phyloP scores from a whole-genome alignment of 2,888 invertebrate genomes.

The Neoascia interrupta region DNA sequence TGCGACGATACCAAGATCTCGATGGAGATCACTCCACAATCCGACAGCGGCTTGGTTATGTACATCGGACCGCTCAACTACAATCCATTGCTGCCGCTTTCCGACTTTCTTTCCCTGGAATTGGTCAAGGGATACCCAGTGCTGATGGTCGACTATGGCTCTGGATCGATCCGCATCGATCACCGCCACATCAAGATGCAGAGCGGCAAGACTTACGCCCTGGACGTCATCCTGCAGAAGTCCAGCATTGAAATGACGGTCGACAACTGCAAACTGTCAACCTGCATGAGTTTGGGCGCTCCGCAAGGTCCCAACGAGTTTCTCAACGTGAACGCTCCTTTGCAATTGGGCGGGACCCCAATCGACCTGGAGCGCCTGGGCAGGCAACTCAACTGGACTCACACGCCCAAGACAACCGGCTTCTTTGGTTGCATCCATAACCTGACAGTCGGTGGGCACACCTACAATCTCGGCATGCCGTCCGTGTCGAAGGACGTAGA shows the following conservation, averaged over 20 bases:
- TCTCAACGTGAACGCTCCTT: conserved; percentile 90
- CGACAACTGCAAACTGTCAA: conserved; percentile 86
- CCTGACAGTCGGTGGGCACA: conserved; percentile 91
- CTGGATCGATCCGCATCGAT: conserved; percentile 87
- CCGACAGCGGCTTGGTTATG: conserved; percentile 90
- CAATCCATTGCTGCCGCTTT: conserved; percentile 84
- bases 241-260: conserved; percentile 88
- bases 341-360: conserved; percentile 91
- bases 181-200: conserved; percentile 86
- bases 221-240: conserved; percentile 87
- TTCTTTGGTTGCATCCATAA: conserved; percentile 96
- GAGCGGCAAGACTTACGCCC: conserved; percentile 92
- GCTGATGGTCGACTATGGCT: conserved; percentile 92
- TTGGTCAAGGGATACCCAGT: conserved; percentile 90
- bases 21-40: conserved; percentile 88
- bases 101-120: conserved; percentile 95
- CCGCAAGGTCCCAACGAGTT: conserved; percentile 87
- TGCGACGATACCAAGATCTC: conserved; percentile 92
- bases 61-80: conserved; percentile 91
- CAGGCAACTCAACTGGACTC: conserved; percentile 84
- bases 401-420: conserved; percentile 85
- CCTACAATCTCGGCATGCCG: conserved; percentile 93
- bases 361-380: conserved; percentile 84
- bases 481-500: conserved; percentile 86
- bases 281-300: conserved; percentile 86